Evolutionary conservation across 1,140 invertebrate genomes (phyloP).

Genomic region (Lordiphosa clarofinis): DNA sequence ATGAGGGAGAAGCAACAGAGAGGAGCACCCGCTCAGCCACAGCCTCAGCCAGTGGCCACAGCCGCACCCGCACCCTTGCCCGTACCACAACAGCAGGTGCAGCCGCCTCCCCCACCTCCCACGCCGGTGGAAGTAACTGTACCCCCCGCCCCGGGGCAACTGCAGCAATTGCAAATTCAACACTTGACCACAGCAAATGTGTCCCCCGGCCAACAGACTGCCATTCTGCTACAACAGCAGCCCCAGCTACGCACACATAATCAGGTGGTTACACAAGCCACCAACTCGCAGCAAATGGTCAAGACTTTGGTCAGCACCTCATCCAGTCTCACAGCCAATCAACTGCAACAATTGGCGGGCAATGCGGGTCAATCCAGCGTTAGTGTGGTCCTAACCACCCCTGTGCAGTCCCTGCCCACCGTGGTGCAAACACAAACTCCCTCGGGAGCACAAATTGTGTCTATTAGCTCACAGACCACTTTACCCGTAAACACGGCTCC

Average conservation of each 20-base stretch:
- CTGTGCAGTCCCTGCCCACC: conserved; percentile 60
- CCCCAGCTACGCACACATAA: conserved; percentile 48
- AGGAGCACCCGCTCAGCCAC: conserved; percentile 57
- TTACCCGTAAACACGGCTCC: conserved; percentile 66
- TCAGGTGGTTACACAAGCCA: conserved; percentile 18
- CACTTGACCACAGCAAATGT: conserved; percentile 56
- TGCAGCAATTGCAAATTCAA: conserved; percentile 61
- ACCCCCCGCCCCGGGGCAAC: conserved; percentile 40
- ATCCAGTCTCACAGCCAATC: conserved; percentile 50
- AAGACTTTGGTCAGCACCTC: conserved; percentile 72
- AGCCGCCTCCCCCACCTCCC: too few species aligned
- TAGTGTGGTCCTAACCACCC: conserved; percentile 76
- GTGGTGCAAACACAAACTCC: conserved; percentile 56
- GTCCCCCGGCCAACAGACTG: conserved; percentile 48
- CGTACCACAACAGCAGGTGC: conserved; percentile 28
- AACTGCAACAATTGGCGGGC: conserved; percentile 59
- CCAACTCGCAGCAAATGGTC: conserved; percentile 66
- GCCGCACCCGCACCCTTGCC: conserved; percentile 13
- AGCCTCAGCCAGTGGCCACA: conserved; percentile 45
- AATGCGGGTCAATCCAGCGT: conserved; percentile 54
- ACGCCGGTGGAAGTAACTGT: conserved; percentile 25
- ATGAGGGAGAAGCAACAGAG: conserved; percentile 78
- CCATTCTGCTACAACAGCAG: conserved; percentile 55
- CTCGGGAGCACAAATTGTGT: conserved; percentile 72
- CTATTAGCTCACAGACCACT: conserved; percentile 68